phyloP scores from a whole-genome alignment of 2,113 vertebrate genomes.

The Toxotes jaculatrix region DNA sequence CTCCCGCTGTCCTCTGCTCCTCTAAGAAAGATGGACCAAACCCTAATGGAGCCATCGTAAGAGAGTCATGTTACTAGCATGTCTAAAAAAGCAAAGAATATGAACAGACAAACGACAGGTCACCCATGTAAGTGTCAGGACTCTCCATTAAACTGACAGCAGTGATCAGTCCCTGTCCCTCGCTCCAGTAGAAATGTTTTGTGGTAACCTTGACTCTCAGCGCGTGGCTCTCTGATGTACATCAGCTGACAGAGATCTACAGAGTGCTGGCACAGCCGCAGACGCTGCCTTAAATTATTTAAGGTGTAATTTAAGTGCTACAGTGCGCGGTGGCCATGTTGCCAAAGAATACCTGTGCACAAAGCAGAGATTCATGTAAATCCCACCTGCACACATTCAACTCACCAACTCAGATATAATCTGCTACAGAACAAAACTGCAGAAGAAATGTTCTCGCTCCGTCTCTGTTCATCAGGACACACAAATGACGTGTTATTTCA shows the following conservation, averaged over 20 bases:
- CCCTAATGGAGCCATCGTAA: neutral
- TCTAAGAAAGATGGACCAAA: neutral
- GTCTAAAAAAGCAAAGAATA: neutral
- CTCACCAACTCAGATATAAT: neutral
- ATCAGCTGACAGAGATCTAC: neutral
- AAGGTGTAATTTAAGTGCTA: too few species aligned
- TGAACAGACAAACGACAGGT: neutral
- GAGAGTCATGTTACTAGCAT: neutral
- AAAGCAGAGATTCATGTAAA: conserved; percentile 5
- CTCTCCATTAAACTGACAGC: neutral
- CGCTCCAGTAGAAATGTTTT: neutral
- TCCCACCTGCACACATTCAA: neutral
- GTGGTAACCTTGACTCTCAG: neutral
- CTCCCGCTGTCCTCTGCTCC: neutral
- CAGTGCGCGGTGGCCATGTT: too few species aligned
- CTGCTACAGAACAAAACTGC: neutral
- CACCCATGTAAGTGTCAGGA: neutral
- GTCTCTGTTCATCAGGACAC: conserved; percentile 3
- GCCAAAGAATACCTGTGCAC: neutral
- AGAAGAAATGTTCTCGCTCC: neutral
- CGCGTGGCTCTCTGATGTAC: neutral
- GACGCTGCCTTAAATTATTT: neutral
- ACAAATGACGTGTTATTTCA: conserved; percentile 27
- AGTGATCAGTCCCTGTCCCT: neutral
- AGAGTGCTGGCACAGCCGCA: neutral